Evolutionary conservation across 1,140 invertebrate genomes (phyloP).

Genomic region (Ericerus pela): DNA sequence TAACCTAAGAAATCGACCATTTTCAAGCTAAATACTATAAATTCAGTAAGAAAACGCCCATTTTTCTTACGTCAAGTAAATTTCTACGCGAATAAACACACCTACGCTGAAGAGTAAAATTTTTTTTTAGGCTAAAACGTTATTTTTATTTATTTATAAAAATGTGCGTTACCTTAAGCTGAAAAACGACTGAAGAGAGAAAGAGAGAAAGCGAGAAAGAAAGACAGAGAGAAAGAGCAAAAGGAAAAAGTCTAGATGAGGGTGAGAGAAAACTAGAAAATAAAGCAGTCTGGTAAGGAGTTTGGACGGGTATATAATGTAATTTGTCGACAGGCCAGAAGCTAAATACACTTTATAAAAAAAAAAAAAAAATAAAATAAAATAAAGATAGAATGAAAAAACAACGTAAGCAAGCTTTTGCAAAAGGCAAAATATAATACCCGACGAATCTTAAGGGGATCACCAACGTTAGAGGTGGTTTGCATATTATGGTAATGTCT

Average conservation of each 20-base stretch:
- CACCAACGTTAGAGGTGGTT: constrained; percentile 9
- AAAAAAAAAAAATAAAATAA: too few species aligned
- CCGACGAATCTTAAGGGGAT: constrained; percentile 8
- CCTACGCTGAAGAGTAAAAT: too few species aligned
- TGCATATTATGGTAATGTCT: constrained; percentile 12
- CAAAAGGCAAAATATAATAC: constrained; percentile 2
- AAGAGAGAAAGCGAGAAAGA: not conserved
- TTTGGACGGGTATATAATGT: constrained; percentile 9
- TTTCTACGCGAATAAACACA: too few species aligned
- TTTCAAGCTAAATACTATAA: too few species aligned
- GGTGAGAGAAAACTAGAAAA: not conserved
- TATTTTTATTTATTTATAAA: too few species aligned
- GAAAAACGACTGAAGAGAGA: not conserved
- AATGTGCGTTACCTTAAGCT: too few species aligned
- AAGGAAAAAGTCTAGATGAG: not conserved
- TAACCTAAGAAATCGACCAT: too few species aligned
- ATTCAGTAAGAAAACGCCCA: too few species aligned
- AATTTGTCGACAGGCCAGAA: constrained; percentile 7
- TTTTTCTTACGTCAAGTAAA: too few species aligned
- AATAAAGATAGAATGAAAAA: too few species aligned
- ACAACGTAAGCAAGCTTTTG: not conserved
- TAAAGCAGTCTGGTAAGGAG: constrained; percentile 1
- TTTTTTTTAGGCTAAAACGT: too few species aligned
- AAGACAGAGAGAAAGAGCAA: not conserved
- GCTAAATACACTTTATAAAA: constrained; percentile 6